phyloP scores from a whole-genome alignment of 2,888 invertebrate species.

The Nomada lathburiana region DNA sequence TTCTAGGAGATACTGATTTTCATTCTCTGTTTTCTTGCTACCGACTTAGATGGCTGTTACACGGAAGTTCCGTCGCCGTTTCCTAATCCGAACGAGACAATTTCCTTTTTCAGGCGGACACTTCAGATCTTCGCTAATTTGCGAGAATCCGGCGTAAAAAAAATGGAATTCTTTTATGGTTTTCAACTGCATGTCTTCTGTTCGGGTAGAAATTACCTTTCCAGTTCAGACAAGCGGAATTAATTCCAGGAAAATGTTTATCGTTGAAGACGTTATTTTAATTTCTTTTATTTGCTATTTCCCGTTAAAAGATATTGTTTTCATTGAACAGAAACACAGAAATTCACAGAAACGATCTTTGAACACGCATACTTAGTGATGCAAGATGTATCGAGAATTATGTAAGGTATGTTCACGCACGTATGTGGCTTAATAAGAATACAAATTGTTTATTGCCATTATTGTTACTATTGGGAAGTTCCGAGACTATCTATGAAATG shows the following conservation, averaged over 20 bases:
- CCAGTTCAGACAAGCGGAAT: not conserved
- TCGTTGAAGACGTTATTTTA: too few relatives aligned
- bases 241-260: not conserved
- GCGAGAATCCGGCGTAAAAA: not conserved
- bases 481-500: too few relatives aligned
- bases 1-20: conserved; percentile 19
- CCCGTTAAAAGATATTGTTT: not conserved
- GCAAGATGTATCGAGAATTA: not conserved
- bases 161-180: conserved; percentile 10
- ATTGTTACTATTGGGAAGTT: not conserved
- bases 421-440: not conserved
- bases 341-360: not conserved
- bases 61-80: conserved; percentile 29
- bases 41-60: conserved; percentile 17
- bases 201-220: not conserved
- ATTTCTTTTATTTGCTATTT: too few relatives aligned
- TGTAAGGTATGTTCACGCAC: not conserved
- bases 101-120: conserved; percentile 28
- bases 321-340: not conserved
- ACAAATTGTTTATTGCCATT: not conserved
- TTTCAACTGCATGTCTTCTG: not conserved
- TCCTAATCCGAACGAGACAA: conserved; percentile 21
- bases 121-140: not conserved
- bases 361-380: not conserved
- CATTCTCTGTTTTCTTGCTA: conserved; percentile 30